A percentile compares a stretch with the other conserved stretches of the same genome.
These are phyloP conservation scores for Venturia canescens DNA, from an alignment of 1,140 invertebrate species.

Conservation along the genomic window DNA sequence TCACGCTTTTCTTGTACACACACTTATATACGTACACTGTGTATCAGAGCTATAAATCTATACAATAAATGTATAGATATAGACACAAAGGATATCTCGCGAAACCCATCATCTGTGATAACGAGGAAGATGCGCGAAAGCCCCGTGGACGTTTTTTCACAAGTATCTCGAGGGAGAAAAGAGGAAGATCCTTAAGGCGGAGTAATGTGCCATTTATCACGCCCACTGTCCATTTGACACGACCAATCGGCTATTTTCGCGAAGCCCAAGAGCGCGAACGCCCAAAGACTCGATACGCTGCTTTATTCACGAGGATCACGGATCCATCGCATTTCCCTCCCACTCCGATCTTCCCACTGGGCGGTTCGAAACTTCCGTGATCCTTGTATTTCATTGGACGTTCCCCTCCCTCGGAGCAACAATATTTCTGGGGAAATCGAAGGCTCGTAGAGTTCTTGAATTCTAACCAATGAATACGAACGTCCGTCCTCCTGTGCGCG, in stretches of 20 bases:
- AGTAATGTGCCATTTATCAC: neutral
- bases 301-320: neutral
- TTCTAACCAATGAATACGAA: neutral
- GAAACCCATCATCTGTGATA: slow-evolving; percentile 25
- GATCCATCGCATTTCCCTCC: neutral
- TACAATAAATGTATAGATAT: neutral
- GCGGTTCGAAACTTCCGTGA: neutral
- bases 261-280: neutral
- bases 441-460: neutral
- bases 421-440: neutral
- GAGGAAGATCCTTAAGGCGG: slow-evolving; percentile 3
- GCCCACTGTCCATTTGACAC: neutral
- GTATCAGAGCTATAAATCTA: neutral
- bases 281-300: neutral
- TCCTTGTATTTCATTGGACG: neutral
- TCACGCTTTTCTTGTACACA: neutral
- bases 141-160: neutral
- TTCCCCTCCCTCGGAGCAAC: neutral
- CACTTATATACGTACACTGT: neutral
- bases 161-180: too few species aligned
- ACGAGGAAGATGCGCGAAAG: slow-evolving; percentile 8
- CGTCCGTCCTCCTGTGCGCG: slow-evolving; percentile 6
- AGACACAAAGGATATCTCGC: neutral
- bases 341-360: neutral
- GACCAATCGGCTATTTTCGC: neutral